These are phyloP conservation scores for Troides helena DNA, from an alignment of 2,888 invertebrate genomes.

Conservation along the genomic window DNA sequence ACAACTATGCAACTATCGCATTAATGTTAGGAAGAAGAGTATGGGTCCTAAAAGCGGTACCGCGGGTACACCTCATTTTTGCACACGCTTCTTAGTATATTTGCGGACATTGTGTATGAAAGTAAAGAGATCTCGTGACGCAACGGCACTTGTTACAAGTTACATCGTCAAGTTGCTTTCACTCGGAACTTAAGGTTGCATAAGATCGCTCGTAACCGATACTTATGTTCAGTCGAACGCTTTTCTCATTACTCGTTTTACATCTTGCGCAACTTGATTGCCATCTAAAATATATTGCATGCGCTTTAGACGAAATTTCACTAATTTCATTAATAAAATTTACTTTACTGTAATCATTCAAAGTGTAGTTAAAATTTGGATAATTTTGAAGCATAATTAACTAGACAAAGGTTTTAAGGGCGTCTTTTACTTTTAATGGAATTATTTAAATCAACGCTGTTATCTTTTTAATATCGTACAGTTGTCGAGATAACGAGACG, in stretches of 20 bases:
- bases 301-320: conserved; percentile 7
- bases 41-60: not conserved
- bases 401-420: not conserved
- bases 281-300: conserved; percentile 15
- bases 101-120: conserved; percentile 27
- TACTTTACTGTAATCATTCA: not conserved
- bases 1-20: too few species aligned
- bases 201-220: conserved; percentile 35
- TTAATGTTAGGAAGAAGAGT: too few species aligned
- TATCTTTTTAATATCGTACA: too few species aligned
- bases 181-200: conserved; percentile 43
- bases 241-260: conserved; percentile 24
- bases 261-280: conserved; percentile 20
- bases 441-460: too few species aligned
- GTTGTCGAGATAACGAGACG: too few species aligned
- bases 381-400: not conserved
- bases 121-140: conserved; percentile 32
- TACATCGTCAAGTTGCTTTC: conserved; percentile 57
- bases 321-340: not conserved
- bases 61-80: not conserved
- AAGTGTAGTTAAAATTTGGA: not conserved
- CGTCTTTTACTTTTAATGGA: not conserved
- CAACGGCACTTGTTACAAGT: conserved; percentile 34
- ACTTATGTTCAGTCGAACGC: conserved; percentile 23
- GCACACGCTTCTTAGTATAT: not conserved